A percentile compares a stretch with the other conserved stretches of the same genome.
phyloP scores from a whole-genome alignment of 1,140 invertebrate species.

The Lucilia cuprina region DNA sequence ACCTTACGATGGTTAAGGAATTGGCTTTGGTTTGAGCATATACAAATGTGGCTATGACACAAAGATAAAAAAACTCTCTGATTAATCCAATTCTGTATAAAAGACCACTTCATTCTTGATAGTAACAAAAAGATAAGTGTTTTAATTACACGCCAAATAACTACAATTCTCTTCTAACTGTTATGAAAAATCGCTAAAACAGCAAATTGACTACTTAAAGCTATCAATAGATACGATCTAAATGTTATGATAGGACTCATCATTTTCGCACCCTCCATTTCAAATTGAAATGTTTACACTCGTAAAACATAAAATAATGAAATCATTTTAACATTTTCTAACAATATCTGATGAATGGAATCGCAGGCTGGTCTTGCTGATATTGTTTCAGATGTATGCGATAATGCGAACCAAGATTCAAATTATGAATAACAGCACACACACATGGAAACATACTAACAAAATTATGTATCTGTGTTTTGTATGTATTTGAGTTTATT shows the following conservation, averaged over 20 bases:
- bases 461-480: background rate
- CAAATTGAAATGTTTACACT: slow-evolving; percentile 47
- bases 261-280: slow-evolving; percentile 28
- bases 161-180: too few species aligned
- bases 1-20: too few species aligned
- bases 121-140: too few species aligned
- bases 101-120: too few species aligned
- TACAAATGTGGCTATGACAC: too few species aligned
- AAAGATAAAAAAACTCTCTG: too few species aligned
- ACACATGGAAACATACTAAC: background rate
- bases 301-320: too few species aligned
- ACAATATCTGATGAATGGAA: slow-evolving; percentile 3
- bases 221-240: slow-evolving; percentile 61
- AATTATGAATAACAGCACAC: background rate
- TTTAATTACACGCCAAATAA: too few species aligned
- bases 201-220: slow-evolving; percentile 37
- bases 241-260: slow-evolving; percentile 42
- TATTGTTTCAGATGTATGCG: slow-evolving; percentile 15
- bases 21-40: too few species aligned
- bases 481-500: background rate
- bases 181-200: background rate
- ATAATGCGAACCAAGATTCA: slow-evolving; percentile 20
- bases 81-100: too few species aligned
- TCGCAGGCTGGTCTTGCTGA: background rate
- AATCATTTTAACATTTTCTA: background rate